Base-by-base conservation (phyloP, 2,113 vertebrate genomes). In the Pitta sordida region DNA sequence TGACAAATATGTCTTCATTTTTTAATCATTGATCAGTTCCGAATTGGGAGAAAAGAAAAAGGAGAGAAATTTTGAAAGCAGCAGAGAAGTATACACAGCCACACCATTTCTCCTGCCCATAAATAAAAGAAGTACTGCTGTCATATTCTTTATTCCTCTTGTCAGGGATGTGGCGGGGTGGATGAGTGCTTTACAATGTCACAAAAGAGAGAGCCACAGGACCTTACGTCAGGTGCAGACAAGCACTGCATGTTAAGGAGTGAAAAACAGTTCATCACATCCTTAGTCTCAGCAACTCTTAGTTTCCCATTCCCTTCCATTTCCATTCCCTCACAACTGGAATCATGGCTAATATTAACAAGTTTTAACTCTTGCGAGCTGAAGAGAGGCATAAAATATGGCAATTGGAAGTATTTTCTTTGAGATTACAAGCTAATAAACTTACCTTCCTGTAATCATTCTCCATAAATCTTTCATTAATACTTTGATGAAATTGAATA, bases 401-500 rank as follows among this genome's bases (percentile, higher is more conserved):
- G 22, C 53, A 32, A 27, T 41, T 41, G n/a, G 13, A 86, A 85
- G 26, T 88, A 24, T 68, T 90, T 83, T 44, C 32, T 84, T 86
- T 62, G 18, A 70, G 34, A 84, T 64, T 58, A 34, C 21, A 62
- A 73, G 11, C 30, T 71, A 52, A 32, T 15, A 59, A 36, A 62
- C 64, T 37, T 83, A 37, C 27, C 27, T 77, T 68, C 41, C n/a
- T 91, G 17, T 86, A 77, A 67, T 83, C 10, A 51, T n/a, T 63
- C 12, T 91, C 52, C 41, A 59, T 77, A 70, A 79, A 79, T 21
- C n/a, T 70, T 93, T 69, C 24, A 74, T 83, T 88, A 93, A 81
- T 67, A 67, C 41, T 65, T 69, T 13, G 6, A 22, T 88, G 44
- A 73, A 94, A 85, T 77, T 64, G 39, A 74, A 60, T 90, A 32